phyloP scores from a whole-genome alignment of 1,140 invertebrate genomes.

The Drosophila ogumai region DNA sequence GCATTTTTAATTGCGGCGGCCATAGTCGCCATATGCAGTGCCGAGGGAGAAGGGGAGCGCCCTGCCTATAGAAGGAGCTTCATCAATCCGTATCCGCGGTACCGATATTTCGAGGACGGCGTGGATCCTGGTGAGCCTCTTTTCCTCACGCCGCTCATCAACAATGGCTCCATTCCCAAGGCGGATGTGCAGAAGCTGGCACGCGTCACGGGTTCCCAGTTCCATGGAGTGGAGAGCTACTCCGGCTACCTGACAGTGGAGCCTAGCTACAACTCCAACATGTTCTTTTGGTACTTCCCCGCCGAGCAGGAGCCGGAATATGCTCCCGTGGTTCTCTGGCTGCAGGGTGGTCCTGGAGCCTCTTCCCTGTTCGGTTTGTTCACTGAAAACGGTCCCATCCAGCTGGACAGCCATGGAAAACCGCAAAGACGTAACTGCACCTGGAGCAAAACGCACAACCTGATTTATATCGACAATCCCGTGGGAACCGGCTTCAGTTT shows the following conservation, averaged over 20 bases:
- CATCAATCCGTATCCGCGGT: constrained; percentile 80
- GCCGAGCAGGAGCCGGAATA: constrained; percentile 85
- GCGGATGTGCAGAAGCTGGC: constrained; percentile 60
- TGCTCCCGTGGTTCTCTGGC: constrained; percentile 92
- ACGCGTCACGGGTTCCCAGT: constrained; percentile 56
- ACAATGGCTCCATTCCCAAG: constrained; percentile 42
- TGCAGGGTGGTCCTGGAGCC: constrained; percentile 93
- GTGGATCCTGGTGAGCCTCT: constrained; percentile 77
- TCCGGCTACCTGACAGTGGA: constrained; percentile 91
- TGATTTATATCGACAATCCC: constrained; percentile 95
- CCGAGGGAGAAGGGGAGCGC: background rate
- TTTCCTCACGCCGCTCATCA: constrained; percentile 72
- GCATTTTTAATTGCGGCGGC: constrained; percentile 44
- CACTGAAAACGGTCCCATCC: constrained; percentile 92
- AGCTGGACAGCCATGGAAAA: constrained; percentile 87
- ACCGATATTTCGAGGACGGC: constrained; percentile 55
- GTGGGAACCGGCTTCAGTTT: constrained; percentile 93
- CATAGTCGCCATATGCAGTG: constrained; percentile 13
- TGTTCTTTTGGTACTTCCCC: constrained; percentile 96
- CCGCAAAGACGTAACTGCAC: constrained; percentile 88
- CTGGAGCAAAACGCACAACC: constrained; percentile 90
- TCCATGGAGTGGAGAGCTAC: constrained; percentile 76
- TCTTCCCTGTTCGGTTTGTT: constrained; percentile 93
- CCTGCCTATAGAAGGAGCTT: constrained; percentile 63
- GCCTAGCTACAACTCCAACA: constrained; percentile 90